Evolutionary conservation across 2,888 invertebrate genomes (phyloP), one percentile per base, ranked within the genome.

Genomic region (Tenthredo amoena): DNA sequence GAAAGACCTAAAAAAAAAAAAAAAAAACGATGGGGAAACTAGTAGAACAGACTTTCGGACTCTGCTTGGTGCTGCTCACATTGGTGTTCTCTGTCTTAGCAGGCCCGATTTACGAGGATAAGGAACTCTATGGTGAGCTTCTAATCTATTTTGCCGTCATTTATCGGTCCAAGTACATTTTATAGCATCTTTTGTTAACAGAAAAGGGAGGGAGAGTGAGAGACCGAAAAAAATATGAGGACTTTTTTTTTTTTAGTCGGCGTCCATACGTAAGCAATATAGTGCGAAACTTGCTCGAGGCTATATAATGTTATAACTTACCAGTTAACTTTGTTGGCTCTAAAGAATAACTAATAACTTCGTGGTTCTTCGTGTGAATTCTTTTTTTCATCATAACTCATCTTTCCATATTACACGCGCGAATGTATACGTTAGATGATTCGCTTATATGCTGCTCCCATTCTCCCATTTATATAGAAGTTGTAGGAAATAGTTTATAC

Each of bases 91-190:
- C 5, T 18, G 68, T 71, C 43, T 10, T 31, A 1, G 10, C 83
- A 26, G 34, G 1, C 2, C 68, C 83, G 43, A 10, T 68, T 34
- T 83, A 83, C 47, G 43, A 34, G 37, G 83, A 83, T 83, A 10
- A 47, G 18, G 18, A 83, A 47, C 83, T 83, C n/a, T 83, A 83
- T 21, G 83, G 83, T 83, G 83, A 83, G 83, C 37, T 34, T 40
- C 18, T 40, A 50, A 76, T 50, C n/a, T 76, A 50, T 47, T 76
- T 21, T 26, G 26, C 62, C 9, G 21, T 62, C 62, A 62, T 62
- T 21, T 3, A 26, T 2, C 26, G 26, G 40, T 76, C 7, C 76
- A 72, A 72, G 0, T 40, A 40, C n/a, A 68, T 68, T 5, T 34
- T 12, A 34, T 68, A 26, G 34, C 15, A 68, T 18, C 12, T 18